Evolutionary conservation across 2,113 vertebrate species (phyloP).

Genomic region (Zosterops hypoxanthus): DNA sequence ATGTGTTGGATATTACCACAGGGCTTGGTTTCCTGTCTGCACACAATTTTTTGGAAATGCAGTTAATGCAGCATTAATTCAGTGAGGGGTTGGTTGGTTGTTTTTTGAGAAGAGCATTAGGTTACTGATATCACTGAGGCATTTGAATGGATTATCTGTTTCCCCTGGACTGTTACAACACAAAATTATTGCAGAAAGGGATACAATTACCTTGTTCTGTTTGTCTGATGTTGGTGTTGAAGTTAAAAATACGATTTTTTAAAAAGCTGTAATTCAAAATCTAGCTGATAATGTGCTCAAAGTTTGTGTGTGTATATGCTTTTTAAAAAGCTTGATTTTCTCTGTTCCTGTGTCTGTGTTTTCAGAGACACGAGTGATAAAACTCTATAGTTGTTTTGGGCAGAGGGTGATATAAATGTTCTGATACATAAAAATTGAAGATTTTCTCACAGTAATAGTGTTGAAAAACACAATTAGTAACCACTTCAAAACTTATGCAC

Average conservation of each 20-base stretch:
- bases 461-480: neutral
- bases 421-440: neutral
- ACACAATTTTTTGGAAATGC: neutral
- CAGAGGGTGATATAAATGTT: accelerated
- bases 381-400: neutral
- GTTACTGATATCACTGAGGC: neutral
- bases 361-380: neutral
- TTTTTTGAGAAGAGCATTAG: neutral
- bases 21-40: neutral
- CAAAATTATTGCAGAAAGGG: neutral
- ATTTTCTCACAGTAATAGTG: neutral
- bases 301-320: neutral
- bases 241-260: neutral
- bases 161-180: neutral
- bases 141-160: neutral
- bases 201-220: neutral
- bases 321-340: neutral
- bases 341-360: neutral
- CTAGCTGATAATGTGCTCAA: neutral
- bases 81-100: neutral
- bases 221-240: neutral
- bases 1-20: neutral
- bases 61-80: neutral
- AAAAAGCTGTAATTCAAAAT: neutral
- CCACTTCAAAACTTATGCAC: neutral